Evolutionary conservation across 1,140 invertebrate genomes (phyloP).

Genomic region (Zaprionus lachaisei): DNA sequence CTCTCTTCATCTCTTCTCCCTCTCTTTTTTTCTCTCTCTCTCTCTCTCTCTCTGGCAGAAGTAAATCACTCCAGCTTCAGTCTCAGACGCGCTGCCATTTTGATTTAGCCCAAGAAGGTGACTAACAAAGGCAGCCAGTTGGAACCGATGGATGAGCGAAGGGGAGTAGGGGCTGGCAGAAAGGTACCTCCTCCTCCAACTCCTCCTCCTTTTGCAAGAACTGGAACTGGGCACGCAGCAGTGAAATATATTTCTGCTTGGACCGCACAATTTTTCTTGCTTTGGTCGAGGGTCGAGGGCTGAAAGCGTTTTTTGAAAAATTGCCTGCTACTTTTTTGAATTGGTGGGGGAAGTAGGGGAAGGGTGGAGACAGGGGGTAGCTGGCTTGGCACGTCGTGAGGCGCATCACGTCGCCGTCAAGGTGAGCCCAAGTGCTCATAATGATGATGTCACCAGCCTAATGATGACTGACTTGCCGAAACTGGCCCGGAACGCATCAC

Average conservation of each 20-base stretch:
- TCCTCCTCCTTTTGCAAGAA: not conserved
- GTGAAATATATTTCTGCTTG: constrained; percentile 63
- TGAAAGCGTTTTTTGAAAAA: constrained; percentile 66
- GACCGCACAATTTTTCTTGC: constrained; percentile 81
- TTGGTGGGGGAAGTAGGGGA: not conserved
- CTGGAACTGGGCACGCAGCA: constrained; percentile 31
- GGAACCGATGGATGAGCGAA: constrained; percentile 3
- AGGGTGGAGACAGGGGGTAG: not conserved
- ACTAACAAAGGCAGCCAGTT: constrained; percentile 66
- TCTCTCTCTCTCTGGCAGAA: constrained; percentile 46
- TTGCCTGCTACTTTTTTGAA: constrained; percentile 70
- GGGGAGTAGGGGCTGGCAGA: not conserved
- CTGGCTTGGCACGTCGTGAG: not conserved
- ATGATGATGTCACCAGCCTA: constrained; percentile 18
- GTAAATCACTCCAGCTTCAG: constrained; percentile 74
- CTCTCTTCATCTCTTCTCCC: not conserved
- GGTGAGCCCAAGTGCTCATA: constrained; percentile 8
- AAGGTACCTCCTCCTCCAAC: not conserved
- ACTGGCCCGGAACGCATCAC: not conserved
- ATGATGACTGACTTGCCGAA: constrained; percentile 19
- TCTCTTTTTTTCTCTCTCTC: too few relatives aligned
- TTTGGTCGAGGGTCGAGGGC: constrained; percentile 46
- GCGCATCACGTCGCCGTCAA: constrained; percentile 11
- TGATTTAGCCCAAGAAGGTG: constrained; percentile 80
- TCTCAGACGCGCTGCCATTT: constrained; percentile 65